A percentile compares a stretch with the other conserved stretches of the same genome.
phyloP scores from a whole-genome alignment of 2,797 vertebrate genomes.

The Ciconia nigra region DNA sequence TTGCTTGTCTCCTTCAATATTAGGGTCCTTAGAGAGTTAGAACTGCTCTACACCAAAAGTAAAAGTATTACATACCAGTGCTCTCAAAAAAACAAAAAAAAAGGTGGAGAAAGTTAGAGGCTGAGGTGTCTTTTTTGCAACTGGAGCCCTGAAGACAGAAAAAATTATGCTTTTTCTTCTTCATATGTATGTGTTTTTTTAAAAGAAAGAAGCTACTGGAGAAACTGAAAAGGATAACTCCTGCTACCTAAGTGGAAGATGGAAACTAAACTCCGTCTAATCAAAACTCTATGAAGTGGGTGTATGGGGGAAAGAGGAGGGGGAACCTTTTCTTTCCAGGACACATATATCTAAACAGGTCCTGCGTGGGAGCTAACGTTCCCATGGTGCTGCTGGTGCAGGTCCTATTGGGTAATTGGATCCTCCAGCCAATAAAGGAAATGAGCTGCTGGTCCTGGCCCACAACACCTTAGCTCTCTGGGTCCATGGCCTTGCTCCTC shows the following conservation, averaged over 20 bases:
- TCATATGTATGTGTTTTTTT: not conserved
- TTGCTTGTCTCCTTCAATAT: not conserved
- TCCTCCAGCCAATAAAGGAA: not conserved
- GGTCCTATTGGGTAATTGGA: not conserved
- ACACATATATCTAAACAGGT: not conserved
- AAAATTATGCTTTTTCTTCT: not conserved
- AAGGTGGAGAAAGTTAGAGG: not conserved
- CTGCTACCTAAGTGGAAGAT: not conserved
- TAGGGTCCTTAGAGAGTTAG: not conserved
- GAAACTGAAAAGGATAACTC: not conserved
- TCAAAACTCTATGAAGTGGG: not conserved
- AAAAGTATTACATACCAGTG: not conserved
- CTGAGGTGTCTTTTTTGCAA: not conserved
- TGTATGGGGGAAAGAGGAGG: not conserved
- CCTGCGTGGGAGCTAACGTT: not conserved
- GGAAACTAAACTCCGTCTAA: not conserved
- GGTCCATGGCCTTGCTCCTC: not conserved
- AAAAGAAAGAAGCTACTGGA: not conserved
- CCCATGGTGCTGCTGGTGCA: not conserved
- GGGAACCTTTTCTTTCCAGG: not conserved
- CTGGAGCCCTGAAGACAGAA: not conserved
- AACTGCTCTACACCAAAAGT: not conserved
- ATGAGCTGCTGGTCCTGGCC: not conserved
- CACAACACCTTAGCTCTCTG: not conserved
- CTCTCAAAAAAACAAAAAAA: not conserved